Percentiles rank a stretch among this genome's conserved stretches.
phyloP scores from a whole-genome alignment of 2,888 invertebrate species.

The Mechanitis messenoides region DNA sequence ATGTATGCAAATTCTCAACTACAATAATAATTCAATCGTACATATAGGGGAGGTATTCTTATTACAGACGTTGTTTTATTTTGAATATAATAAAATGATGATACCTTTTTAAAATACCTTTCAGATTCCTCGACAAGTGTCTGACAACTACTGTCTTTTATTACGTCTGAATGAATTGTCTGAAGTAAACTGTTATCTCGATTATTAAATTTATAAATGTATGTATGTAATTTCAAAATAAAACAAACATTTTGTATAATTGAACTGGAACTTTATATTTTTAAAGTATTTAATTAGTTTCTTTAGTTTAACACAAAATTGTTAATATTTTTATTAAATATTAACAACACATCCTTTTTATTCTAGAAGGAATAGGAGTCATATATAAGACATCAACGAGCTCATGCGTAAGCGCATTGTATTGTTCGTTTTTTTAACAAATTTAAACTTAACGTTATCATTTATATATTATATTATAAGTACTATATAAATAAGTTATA shows the following conservation, averaged over 20 bases:
- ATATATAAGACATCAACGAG: slow-evolving; percentile 33
- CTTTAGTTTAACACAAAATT: no score
- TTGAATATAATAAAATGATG: no score
- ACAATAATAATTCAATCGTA: not conserved
- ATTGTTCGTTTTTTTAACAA: not conserved
- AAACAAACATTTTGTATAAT: not conserved
- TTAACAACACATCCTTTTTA: no score
- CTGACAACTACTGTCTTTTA: slow-evolving; percentile 16
- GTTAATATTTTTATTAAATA: no score
- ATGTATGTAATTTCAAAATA: not conserved
- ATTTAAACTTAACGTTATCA: no score
- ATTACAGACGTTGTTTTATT: no score
- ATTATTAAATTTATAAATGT: slow-evolving; percentile 4
- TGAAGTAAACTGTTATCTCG: slow-evolving; percentile 10
- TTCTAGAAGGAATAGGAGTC: not conserved
- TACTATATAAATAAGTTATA: no score
- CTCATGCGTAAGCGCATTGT: slow-evolving; percentile 27
- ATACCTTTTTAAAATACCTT: no score
- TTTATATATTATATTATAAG: no score
- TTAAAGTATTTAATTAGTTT: no score
- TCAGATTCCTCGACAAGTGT: slow-evolving; percentile 10
- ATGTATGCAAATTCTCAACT: slow-evolving; percentile 28
- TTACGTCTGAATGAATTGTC: slow-evolving; percentile 16
- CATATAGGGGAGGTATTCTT: not conserved
- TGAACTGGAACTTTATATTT: no score